Percentiles rank a stretch among this genome's conserved stretches.
These are phyloP conservation scores for Anoplopoma fimbria DNA, from an alignment of 2,113 vertebrate genomes.

Conservation along the genomic window DNA sequence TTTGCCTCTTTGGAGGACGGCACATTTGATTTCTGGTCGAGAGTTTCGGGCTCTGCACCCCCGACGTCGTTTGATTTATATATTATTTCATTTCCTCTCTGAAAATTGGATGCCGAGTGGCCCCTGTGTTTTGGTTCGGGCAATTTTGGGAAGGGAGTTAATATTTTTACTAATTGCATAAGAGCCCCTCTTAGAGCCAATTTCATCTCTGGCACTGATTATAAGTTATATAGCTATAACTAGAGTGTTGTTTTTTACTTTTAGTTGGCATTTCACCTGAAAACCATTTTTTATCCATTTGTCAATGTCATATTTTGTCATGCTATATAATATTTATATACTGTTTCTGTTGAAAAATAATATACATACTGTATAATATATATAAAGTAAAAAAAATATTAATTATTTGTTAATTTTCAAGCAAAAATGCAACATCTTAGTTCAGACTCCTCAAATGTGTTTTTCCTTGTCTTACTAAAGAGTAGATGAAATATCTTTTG, in stretches of 20 bases:
- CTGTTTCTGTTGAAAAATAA: too few relatives aligned
- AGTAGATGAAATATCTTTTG: not conserved
- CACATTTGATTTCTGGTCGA: slow-evolving; percentile 89
- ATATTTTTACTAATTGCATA: slow-evolving; percentile 86
- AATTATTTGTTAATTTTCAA: too few relatives aligned
- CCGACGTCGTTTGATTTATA: slow-evolving; percentile 88
- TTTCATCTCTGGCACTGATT: slow-evolving; percentile 83
- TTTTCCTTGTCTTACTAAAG: not conserved
- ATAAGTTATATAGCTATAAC: slow-evolving; percentile 39
- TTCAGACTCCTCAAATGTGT: too few relatives aligned
- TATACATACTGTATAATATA: too few relatives aligned
- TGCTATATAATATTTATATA: not conserved
- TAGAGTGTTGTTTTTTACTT: too few relatives aligned
- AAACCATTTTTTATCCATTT: not conserved
- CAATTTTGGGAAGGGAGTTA: slow-evolving; percentile 77
- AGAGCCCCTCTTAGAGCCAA: slow-evolving; percentile 84
- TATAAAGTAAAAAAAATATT: too few relatives aligned
- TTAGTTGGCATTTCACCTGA: not conserved
- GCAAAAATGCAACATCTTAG: too few relatives aligned
- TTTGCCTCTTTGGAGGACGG: slow-evolving; percentile 90
- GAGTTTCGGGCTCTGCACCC: slow-evolving; percentile 68
- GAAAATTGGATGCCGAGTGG: slow-evolving; percentile 88
- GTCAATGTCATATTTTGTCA: not conserved
- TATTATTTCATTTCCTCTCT: slow-evolving; percentile 94
- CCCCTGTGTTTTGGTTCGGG: slow-evolving; percentile 8